These are phyloP conservation scores for Falco punctatus DNA, from an alignment of 2,113 vertebrate species.

Conservation along the genomic window DNA sequence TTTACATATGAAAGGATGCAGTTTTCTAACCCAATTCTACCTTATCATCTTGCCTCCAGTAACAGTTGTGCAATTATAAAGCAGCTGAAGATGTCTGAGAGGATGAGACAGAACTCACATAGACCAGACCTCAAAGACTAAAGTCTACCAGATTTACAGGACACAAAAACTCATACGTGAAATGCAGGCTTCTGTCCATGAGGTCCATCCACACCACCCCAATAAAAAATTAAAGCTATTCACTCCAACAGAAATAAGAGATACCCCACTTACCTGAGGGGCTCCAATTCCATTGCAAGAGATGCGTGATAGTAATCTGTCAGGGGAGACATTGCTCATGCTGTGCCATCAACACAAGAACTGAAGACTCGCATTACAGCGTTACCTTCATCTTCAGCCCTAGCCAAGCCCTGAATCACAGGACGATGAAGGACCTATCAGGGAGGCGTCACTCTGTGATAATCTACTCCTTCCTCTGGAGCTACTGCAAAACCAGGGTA, in stretches of 20 bases:
- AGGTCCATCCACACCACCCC: background rate
- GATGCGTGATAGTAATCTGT: background rate
- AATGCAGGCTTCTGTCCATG: accelerated
- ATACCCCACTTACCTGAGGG: background rate
- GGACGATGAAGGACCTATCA: background rate
- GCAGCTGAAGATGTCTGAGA: background rate
- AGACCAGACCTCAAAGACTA: background rate
- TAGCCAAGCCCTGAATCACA: background rate
- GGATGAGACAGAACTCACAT: background rate
- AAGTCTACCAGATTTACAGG: background rate
- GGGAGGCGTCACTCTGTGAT: background rate
- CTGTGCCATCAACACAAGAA: background rate
- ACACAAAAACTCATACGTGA: background rate
- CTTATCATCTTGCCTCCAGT: background rate
- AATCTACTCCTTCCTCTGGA: background rate
- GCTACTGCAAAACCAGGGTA: background rate
- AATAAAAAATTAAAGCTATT: background rate
- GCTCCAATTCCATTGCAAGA: background rate
- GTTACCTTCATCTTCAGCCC: background rate
- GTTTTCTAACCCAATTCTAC: background rate
- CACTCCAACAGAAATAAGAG: background rate
- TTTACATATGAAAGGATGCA: background rate
- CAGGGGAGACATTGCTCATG: background rate
- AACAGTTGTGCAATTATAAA: background rate
- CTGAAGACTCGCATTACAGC: background rate